Evolutionary conservation across 1,140 invertebrate genomes (phyloP).

Genomic region (Papilio polyxenes): DNA sequence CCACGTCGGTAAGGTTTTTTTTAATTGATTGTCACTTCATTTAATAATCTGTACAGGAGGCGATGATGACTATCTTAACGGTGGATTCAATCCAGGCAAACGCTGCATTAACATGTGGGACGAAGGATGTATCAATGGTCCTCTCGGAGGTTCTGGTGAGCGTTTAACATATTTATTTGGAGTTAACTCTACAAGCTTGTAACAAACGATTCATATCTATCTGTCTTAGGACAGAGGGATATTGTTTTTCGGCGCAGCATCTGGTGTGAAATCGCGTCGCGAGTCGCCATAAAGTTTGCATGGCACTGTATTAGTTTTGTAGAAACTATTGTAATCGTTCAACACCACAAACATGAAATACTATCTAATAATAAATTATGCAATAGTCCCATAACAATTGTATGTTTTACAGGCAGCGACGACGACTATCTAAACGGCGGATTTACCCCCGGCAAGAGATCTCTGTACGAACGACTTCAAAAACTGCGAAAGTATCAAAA

Average conservation of each 20-base stretch:
- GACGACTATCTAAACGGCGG: slow-evolving; percentile 64
- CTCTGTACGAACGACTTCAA: slow-evolving; percentile 43
- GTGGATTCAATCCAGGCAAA: slow-evolving; percentile 65
- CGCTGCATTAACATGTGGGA: slow-evolving; percentile 67
- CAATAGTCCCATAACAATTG: background rate
- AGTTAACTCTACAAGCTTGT: no score
- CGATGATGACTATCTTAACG: slow-evolving; percentile 58
- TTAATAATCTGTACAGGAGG: slow-evolving; percentile 46
- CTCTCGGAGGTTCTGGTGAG: slow-evolving; percentile 54
- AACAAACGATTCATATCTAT: no score
- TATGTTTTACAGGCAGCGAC: slow-evolving; percentile 56
- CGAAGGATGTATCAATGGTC: slow-evolving; percentile 62
- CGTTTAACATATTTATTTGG: background rate
- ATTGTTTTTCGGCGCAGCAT: no score
- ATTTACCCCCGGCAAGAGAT: slow-evolving; percentile 68
- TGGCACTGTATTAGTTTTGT: no score
- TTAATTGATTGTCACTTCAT: background rate
- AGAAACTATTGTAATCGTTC: no score
- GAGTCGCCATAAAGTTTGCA: no score
- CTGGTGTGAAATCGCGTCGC: no score
- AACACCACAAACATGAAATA: no score
- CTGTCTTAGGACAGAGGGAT: no score
- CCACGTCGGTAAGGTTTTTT: background rate
- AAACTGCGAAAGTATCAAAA: slow-evolving; percentile 41
- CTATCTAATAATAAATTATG: no score